phyloP scores from a whole-genome alignment of 2,888 invertebrate genomes.

The Adineta ricciae region DNA sequence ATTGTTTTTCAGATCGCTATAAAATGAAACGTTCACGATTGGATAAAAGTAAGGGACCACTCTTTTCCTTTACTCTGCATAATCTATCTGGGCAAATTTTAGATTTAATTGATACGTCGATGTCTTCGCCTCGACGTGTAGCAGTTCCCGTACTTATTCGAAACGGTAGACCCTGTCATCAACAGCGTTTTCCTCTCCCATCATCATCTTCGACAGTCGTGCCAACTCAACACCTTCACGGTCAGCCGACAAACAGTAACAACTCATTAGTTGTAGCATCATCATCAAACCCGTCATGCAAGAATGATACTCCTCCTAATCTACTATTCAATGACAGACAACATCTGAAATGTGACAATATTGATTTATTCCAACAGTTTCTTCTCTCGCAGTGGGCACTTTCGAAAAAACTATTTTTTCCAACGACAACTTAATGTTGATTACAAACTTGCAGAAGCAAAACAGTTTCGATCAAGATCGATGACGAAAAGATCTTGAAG shows the following conservation, averaged over 20 bases:
- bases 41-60: not conserved
- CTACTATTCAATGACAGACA: not conserved
- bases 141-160: conserved; percentile 8
- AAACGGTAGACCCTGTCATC: not conserved
- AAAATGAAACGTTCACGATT: conserved; percentile 31
- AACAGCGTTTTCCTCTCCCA: not conserved
- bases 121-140: not conserved
- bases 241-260: not conserved
- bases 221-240: not conserved
- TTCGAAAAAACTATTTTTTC: conserved; percentile 2
- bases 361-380: conserved; percentile 13
- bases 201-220: not conserved
- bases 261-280: not conserved
- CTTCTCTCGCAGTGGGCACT: not conserved
- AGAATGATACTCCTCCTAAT: not conserved
- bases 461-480: not conserved
- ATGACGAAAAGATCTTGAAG: not conserved
- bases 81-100: no score
- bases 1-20: conserved; percentile 23
- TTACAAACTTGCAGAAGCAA: not conserved
- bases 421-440: not conserved
- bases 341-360: conserved; percentile 10
- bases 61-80: not conserved
- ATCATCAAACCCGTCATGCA: not conserved
- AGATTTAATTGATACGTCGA: not conserved